These are phyloP conservation scores for Pocillopora grandis DNA, from an alignment of 92 coral and sea anemone genomes.

Conservation along the genomic window DNA sequence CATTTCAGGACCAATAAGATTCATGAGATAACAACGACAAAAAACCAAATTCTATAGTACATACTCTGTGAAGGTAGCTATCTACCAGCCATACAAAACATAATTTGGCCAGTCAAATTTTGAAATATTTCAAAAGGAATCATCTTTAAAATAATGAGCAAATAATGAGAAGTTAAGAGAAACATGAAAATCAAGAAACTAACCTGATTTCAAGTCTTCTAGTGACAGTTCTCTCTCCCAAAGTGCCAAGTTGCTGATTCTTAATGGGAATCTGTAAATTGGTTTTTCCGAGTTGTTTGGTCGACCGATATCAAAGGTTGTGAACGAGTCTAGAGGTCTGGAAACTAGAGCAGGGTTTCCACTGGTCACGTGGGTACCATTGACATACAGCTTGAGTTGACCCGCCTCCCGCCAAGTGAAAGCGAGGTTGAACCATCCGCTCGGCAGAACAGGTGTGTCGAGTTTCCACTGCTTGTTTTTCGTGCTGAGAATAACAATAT, in stretches of 20 bases:
- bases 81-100: too few relatives aligned
- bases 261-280: conserved; percentile 65
- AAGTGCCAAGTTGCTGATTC: conserved; percentile 60
- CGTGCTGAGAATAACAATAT: conserved; percentile 74
- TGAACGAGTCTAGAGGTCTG: conserved; percentile 70
- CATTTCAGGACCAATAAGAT: too few relatives aligned
- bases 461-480: conserved; percentile 81
- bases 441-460: conserved; percentile 66
- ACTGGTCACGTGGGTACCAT: conserved; percentile 68
- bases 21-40: too few relatives aligned
- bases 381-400: conserved; percentile 68
- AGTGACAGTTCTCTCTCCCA: conserved; percentile 70
- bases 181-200: not conserved
- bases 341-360: conserved; percentile 49
- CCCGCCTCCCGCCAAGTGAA: conserved; percentile 76
- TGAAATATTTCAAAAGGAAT: too few relatives aligned
- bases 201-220: conserved; percentile 18
- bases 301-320: conserved; percentile 70
- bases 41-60: too few relatives aligned
- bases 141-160: too few relatives aligned
- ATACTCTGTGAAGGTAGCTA: too few relatives aligned
- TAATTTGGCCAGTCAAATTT: too few relatives aligned
- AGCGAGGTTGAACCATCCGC: conserved; percentile 89
- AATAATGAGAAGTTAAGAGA: not conserved
- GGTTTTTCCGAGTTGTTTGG: conserved; percentile 76